Conservation (phyloP, 2,888 invertebrate species). For the Gibbula magus region DNA sequence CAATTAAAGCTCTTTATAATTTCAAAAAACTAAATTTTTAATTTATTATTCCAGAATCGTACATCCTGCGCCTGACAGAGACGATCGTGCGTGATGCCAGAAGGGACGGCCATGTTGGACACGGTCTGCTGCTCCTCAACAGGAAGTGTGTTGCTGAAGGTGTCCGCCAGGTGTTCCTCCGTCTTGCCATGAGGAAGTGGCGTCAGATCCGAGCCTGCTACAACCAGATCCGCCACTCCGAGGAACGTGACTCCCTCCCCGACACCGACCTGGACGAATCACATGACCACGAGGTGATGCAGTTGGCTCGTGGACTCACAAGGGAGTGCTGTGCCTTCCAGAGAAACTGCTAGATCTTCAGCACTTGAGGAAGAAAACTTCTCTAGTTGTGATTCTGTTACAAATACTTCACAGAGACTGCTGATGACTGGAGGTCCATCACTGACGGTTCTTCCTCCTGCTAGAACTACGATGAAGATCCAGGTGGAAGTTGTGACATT, state of each 20-base stretch:
- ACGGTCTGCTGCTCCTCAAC: neutral
- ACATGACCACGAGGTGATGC: slow-evolving; percentile 7
- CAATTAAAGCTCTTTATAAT: too few species aligned
- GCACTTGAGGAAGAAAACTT: too few species aligned
- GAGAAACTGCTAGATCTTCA: neutral
- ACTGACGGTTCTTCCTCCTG: too few species aligned
- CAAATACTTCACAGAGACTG: too few species aligned
- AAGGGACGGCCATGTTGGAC: slow-evolving; percentile 1
- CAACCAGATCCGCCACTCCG: neutral
- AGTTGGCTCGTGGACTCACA: slow-evolving; percentile 8
- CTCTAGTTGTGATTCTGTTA: too few species aligned
- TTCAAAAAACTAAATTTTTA: too few species aligned
- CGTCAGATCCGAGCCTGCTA: slow-evolving; percentile 4
- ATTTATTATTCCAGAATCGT: neutral
- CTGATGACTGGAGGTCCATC: too few species aligned
- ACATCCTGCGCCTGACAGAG: slow-evolving; percentile 6
- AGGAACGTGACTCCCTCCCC: neutral
- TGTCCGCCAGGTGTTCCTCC: slow-evolving; percentile 9
- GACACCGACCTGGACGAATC: neutral
- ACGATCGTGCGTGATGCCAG: slow-evolving; percentile 2
- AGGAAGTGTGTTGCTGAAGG: slow-evolving; percentile 20
- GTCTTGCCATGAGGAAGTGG: neutral
- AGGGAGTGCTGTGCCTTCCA: slow-evolving; percentile 11
- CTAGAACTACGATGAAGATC: too few species aligned
- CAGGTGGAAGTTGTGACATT: too few species aligned